Base-by-base conservation (phyloP, 1,140 invertebrate species). In the Chrysomallon squamiferum region DNA sequence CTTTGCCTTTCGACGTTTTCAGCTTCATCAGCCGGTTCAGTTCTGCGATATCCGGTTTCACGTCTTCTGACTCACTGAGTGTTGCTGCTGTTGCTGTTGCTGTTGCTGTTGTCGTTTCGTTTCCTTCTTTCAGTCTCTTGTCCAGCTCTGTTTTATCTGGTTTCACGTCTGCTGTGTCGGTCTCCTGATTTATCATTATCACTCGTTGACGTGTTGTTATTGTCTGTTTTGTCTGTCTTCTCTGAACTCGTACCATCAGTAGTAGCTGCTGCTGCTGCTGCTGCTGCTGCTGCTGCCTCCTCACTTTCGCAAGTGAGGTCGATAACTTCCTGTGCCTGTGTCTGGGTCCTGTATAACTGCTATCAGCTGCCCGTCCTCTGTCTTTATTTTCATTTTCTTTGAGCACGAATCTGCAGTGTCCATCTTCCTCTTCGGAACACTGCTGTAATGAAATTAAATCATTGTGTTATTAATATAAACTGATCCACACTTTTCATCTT, bases 361-460 rank as follows among this genome's bases (percentile, higher is more conserved):
- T 18, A 76, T 54, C 41, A 71, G 45, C 38, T 72, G 68, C 5
- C 73, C 71, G 50, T 66, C 64, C 22, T 75, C 76, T 33, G 69
- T 73, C 52, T 75, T 75, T 11, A 78, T 71, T 45, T 59, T 63
- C 18, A 75, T 73, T 25, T 54, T 30, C 33, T 71, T 67, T 18
- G 32, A 41, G 2, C 6, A 38, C 35, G 35, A 38, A 15, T 38
- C 35, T 38, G 5, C 35, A 38, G 6, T 15, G 5, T 38, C 35
- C 5, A 15, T 15, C 35, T 38, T 38, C 15, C 35, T 38, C 35
- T 38, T 38, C 15, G 35, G 5, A 38, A 38, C 35, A 38, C 35
- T 38, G 35, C 35, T 38, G 35, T 15, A 38, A 38, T 38, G 15
- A 7, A 38, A 38, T 38, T 38, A n/a, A n/a, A n/a, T n/a, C n/a